Base-by-base conservation (phyloP, 2,888 invertebrate genomes). In the Stegana nigrithorax region DNA sequence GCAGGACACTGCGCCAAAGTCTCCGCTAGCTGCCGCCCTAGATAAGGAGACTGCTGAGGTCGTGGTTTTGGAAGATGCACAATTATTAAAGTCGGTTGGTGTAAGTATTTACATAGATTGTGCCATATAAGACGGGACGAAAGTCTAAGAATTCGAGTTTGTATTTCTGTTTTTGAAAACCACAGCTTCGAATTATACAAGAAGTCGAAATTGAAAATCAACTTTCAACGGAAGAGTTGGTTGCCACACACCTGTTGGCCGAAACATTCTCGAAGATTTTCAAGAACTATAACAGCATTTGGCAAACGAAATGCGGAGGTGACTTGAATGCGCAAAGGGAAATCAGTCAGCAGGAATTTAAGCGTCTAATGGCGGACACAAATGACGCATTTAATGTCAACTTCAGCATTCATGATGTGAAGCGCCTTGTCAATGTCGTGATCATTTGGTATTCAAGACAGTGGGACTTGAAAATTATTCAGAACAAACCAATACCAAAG, bases 391-490 rank as follows among this genome's bases (percentile, higher is more conserved):
- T 74, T 5, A 27, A 29, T 0, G 14, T 29, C 0, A 42, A 61
- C 2, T 51, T 77, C 0, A 58, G 39, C 2, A 10, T 45, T 0
- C 4, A n/a, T 14, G 77, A 81, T 17, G 1, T 73, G 0, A 81
- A 78, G 60, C 77, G 75, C 1, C 61, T 80, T 44, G 32, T 70
- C 2, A 81, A 80, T 64, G 60, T 77, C n/a, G 64, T 81, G 4
- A 63, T 64, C 0, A 21, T 56, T 4, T 81, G 81, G 81, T 62
- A 73, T 60, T 25, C 44, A 2, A 17, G 65, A 1, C 66, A 64
- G 14, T 65, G 67, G 3, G 66, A 67, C 17, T 58, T 53, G 0
- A 70, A 71, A 56, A 56, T 67, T 10, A 68, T 72, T 1, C 64
- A 63, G n/a, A 79, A 81, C 42, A 51, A 53, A 1, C 29, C n/a